Conservation (phyloP, 2,888 invertebrate genomes). For the Ennomos erosarius region DNA sequence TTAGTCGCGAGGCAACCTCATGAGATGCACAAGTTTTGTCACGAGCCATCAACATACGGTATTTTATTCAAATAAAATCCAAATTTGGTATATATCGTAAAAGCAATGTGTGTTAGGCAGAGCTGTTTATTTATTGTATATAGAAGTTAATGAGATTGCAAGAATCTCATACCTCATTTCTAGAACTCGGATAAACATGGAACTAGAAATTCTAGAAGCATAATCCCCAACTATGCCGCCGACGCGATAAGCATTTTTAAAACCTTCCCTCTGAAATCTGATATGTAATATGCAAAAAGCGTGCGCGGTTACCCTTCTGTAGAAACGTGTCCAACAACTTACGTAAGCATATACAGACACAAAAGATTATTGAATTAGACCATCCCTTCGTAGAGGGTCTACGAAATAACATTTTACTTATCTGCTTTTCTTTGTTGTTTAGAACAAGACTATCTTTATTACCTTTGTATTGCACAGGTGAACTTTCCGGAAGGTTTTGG, state of each 20-base stretch:
- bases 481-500: too few relatives aligned
- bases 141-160: too few relatives aligned
- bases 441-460: neutral
- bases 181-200: too few relatives aligned
- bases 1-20: too few relatives aligned
- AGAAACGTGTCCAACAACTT: constrained; percentile 37
- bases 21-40: too few relatives aligned
- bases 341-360: constrained; percentile 37
- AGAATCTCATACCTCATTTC: too few relatives aligned
- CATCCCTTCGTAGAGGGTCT: constrained; percentile 12
- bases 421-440: constrained; percentile 1
- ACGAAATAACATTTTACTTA: constrained; percentile 5
- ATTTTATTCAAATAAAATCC: too few relatives aligned
- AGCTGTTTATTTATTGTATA: too few relatives aligned
- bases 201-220: too few relatives aligned
- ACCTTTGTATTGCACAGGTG: constrained; percentile 1
- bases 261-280: constrained; percentile 49
- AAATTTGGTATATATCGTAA: too few relatives aligned
- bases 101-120: too few relatives aligned
- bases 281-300: constrained; percentile 61
- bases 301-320: constrained; percentile 43
- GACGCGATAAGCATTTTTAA: constrained; percentile 45
- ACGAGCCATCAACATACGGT: too few relatives aligned
- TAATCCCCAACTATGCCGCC: constrained; percentile 5
- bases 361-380: constrained; percentile 49